Evolutionary conservation across 2,113 vertebrate genomes (phyloP).

Genomic region (Chiloscyllium plagiosum): DNA sequence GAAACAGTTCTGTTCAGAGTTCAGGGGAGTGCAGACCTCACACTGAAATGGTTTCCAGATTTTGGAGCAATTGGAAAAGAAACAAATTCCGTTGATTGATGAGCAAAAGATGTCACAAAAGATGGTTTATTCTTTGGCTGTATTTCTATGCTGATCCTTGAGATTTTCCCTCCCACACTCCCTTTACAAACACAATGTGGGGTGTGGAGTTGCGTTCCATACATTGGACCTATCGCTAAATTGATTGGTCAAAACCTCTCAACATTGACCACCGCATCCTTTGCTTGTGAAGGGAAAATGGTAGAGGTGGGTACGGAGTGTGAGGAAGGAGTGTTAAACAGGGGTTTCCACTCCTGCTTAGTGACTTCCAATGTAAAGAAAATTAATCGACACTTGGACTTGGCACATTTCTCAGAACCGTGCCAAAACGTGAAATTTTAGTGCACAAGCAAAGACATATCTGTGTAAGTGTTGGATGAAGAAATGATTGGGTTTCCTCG

Average conservation of each 20-base stretch:
- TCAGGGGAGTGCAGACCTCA: background rate
- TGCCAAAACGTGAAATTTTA: background rate
- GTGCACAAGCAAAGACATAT: background rate
- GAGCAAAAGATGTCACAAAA: background rate
- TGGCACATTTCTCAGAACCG: background rate
- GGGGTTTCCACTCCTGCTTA: background rate
- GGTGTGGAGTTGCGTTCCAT: background rate
- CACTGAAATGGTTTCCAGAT: background rate
- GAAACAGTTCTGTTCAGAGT: background rate
- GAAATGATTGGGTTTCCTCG: background rate
- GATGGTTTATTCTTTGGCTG: background rate
- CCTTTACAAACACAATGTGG: background rate
- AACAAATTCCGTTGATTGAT: background rate
- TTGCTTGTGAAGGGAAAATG: background rate
- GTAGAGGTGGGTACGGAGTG: background rate
- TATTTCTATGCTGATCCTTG: background rate
- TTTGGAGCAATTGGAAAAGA: background rate
- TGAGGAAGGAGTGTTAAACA: background rate
- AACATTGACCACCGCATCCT: background rate
- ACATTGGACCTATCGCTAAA: background rate
- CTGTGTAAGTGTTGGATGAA: background rate
- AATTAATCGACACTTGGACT: background rate
- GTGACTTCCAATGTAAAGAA: background rate
- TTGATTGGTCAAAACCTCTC: background rate
- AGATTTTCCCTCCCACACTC: background rate